phyloP scores from a whole-genome alignment of 2,888 invertebrate species.

The Drosophila acutilabella region DNA sequence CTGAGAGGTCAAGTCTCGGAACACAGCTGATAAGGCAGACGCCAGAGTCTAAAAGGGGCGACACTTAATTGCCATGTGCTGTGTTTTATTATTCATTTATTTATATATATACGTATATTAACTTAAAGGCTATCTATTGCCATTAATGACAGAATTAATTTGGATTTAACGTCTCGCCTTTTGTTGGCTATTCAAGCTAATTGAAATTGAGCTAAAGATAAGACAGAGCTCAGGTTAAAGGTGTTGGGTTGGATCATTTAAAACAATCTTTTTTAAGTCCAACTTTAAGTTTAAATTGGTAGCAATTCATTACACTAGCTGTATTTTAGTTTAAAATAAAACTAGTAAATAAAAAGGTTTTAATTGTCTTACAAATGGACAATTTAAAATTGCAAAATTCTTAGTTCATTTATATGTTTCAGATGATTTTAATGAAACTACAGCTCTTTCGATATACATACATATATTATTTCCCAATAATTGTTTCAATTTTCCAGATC shows the following conservation, averaged over 20 bases:
- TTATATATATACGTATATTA: not conserved
- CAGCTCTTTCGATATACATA: not conserved
- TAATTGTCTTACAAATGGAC: no score
- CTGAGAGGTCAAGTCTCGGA: conserved; percentile 23
- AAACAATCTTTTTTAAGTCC: not conserved
- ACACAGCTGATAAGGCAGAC: conserved; percentile 49
- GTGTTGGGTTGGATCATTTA: conserved; percentile 6
- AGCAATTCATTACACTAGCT: not conserved
- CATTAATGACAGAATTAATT: conserved; percentile 49
- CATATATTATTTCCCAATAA: not conserved
- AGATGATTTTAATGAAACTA: not conserved
- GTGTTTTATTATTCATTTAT: conserved; percentile 10
- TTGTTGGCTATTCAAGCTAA: conserved; percentile 49
- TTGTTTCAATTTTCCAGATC: not conserved
- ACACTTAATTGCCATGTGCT: conserved; percentile 32
- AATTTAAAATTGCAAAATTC: no score
- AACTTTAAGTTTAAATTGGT: not conserved
- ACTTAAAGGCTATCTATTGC: conserved; percentile 30
- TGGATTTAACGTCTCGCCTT: conserved; percentile 40
- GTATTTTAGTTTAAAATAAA: not conserved
- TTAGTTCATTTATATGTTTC: no score
- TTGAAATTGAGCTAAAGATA: conserved; percentile 47
- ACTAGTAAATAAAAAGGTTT: no score
- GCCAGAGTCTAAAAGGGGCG: conserved; percentile 8
- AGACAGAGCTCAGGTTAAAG: conserved; percentile 6